These are phyloP conservation scores for Drosophila siamana DNA, from an alignment of 2,888 invertebrate species.

Conservation along the genomic window DNA sequence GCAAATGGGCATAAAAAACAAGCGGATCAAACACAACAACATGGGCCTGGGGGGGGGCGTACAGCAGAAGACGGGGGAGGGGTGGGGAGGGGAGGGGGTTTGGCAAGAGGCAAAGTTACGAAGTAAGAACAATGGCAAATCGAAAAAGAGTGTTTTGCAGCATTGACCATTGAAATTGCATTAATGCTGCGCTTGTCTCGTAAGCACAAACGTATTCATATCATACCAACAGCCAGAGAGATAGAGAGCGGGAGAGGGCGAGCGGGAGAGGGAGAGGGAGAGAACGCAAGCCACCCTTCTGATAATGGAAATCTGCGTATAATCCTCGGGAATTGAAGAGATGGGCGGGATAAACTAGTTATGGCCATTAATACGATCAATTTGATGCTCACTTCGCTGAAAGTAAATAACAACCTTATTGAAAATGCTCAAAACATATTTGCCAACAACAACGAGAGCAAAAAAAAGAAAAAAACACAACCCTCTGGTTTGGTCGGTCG, in stretches of 20 bases:
- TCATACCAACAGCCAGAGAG: neutral
- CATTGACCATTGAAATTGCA: constrained; percentile 83
- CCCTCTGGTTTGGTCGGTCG: constrained; percentile 23
- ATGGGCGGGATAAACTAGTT: constrained; percentile 86
- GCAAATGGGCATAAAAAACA: constrained; percentile 70
- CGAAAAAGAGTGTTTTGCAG: constrained; percentile 82
- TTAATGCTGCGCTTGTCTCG: constrained; percentile 67
- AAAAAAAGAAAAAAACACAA: constrained; percentile 8
- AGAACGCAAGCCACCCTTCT: constrained; percentile 38
- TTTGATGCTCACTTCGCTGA: constrained; percentile 85
- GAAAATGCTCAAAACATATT: constrained; percentile 72
- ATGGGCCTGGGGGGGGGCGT: no score
- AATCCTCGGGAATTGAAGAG: constrained; percentile 84
- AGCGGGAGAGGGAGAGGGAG: neutral
- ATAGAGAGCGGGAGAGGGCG: neutral
- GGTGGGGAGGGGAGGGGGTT: constrained; percentile 13
- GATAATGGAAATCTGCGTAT: constrained; percentile 84
- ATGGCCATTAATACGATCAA: constrained; percentile 86
- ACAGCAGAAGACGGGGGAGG: no score
- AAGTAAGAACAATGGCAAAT: constrained; percentile 73
- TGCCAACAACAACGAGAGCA: constrained; percentile 18
- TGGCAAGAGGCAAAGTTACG: constrained; percentile 55
- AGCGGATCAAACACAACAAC: constrained; percentile 69
- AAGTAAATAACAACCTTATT: constrained; percentile 83
- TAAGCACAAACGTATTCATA: no score